phyloP scores from a whole-genome alignment of 2,888 invertebrate species.

The Dyspetes luteomarginatus region DNA sequence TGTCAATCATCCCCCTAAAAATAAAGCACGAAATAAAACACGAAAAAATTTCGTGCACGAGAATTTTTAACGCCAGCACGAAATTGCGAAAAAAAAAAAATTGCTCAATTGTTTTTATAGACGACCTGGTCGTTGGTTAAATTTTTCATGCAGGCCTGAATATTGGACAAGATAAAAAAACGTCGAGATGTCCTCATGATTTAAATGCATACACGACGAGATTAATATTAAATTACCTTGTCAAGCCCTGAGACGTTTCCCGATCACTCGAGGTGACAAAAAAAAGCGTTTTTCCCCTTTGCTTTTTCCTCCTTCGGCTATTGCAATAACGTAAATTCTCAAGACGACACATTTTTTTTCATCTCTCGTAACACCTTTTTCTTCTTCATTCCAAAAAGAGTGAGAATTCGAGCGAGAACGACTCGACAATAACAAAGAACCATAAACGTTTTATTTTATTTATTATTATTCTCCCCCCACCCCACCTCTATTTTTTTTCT shows the following conservation, averaged over 20 bases:
- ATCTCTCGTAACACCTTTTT: conserved; percentile 40
- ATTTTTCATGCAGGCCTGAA: too few species aligned
- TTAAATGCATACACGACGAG: background rate
- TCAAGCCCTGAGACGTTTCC: conserved; percentile 47
- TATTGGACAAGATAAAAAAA: too few species aligned
- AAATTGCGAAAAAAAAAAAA: background rate
- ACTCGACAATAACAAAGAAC: conserved; percentile 31
- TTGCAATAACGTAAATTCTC: conserved; percentile 47
- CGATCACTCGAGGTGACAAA: conserved; percentile 57
- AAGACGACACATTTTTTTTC: conserved; percentile 49
- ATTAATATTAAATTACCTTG: conserved; percentile 63
- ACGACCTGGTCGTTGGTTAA: too few species aligned
- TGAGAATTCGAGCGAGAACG: background rate
- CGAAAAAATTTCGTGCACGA: background rate
- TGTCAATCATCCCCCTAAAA: background rate
- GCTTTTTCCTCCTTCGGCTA: conserved; percentile 28
- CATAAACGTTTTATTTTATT: conserved; percentile 24
- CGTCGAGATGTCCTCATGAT: too few species aligned
- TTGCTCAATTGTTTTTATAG: conserved; percentile 8
- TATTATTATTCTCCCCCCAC: background rate
- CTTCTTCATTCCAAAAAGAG: conserved; percentile 2
- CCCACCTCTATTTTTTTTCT: background rate
- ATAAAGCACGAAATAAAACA: background rate
- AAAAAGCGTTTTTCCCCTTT: conserved; percentile 45
- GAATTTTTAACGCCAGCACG: background rate